Conservation (phyloP, 1,140 invertebrate genomes). For the Hesperophylax magnus region DNA sequence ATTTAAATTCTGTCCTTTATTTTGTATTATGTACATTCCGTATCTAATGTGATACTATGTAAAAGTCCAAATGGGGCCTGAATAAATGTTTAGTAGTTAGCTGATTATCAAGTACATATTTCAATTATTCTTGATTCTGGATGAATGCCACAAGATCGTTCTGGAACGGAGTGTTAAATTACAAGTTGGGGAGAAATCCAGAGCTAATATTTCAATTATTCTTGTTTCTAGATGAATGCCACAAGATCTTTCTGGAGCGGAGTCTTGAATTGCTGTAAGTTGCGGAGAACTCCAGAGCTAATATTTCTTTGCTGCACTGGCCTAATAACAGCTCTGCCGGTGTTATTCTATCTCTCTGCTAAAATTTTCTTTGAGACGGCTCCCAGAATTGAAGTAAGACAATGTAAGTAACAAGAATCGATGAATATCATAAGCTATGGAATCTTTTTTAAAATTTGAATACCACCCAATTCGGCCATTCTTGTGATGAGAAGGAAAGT, state of each 20-base stretch:
- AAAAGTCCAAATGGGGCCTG: no score
- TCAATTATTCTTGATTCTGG: conserved; percentile 60
- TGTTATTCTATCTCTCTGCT: conserved; percentile 69
- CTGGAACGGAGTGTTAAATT: conserved; percentile 71
- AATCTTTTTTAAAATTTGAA: no score
- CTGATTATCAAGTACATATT: no score
- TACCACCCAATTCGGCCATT: no score
- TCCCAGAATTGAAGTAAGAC: conserved; percentile 35
- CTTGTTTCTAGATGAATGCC: conserved; percentile 71
- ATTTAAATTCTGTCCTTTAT: no score
- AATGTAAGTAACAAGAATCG: conserved; percentile 60
- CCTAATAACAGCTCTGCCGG: conserved; percentile 67
- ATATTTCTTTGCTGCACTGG: conserved; percentile 69
- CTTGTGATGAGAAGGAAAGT: no score
- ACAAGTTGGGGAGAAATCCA: conserved; percentile 68
- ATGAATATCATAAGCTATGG: neutral
- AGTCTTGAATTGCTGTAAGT: conserved; percentile 69
- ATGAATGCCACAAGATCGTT: conserved; percentile 73
- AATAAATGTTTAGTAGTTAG: no score
- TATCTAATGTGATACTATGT: no score
- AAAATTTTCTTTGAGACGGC: conserved; percentile 62
- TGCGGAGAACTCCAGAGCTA: conserved; percentile 69
- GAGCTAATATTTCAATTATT: conserved; percentile 57
- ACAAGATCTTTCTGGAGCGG: conserved; percentile 72
- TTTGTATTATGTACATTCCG: no score